Conservation (phyloP, 2,797 vertebrate species). For the Echeneis naucrates region DNA sequence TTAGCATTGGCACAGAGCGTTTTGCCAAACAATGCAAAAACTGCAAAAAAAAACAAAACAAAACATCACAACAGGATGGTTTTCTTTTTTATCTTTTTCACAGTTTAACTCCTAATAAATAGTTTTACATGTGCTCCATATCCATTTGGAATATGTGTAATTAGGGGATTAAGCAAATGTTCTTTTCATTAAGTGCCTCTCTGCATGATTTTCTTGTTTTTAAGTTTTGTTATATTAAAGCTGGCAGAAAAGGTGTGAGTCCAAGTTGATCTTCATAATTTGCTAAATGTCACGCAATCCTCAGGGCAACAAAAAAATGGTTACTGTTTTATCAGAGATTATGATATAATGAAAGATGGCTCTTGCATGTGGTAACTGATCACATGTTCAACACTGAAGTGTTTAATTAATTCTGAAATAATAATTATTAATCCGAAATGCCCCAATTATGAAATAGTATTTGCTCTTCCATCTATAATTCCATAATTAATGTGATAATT, state of each 20-base stretch:
- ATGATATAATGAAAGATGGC: background rate
- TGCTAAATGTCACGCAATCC: conserved; percentile 30
- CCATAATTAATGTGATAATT: conserved; percentile 68
- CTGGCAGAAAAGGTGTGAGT: conserved; percentile 11
- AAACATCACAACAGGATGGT: background rate
- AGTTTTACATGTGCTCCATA: background rate
- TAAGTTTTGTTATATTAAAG: background rate
- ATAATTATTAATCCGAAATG: conserved; percentile 67
- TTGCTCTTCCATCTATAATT: conserved; percentile 55
- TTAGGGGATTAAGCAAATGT: background rate
- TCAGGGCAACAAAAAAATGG: background rate
- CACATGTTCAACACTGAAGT: conserved; percentile 49
- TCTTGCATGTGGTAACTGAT: conserved; percentile 34
- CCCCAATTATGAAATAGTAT: conserved; percentile 66
- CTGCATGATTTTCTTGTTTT: background rate
- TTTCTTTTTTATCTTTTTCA: too few species aligned
- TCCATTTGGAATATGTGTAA: conserved; percentile 9
- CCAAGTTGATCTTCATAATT: conserved; percentile 32
- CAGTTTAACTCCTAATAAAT: conserved; percentile 1
- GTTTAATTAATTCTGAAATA: conserved; percentile 68
- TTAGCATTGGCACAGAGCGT: conserved; percentile 20
- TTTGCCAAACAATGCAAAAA: background rate
- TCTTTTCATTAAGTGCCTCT: background rate
- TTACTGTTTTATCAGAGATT: conserved; percentile 32
- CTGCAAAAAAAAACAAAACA: background rate